phyloP scores from a whole-genome alignment of 2,113 vertebrate genomes.

The Acrocephalus kingi region DNA sequence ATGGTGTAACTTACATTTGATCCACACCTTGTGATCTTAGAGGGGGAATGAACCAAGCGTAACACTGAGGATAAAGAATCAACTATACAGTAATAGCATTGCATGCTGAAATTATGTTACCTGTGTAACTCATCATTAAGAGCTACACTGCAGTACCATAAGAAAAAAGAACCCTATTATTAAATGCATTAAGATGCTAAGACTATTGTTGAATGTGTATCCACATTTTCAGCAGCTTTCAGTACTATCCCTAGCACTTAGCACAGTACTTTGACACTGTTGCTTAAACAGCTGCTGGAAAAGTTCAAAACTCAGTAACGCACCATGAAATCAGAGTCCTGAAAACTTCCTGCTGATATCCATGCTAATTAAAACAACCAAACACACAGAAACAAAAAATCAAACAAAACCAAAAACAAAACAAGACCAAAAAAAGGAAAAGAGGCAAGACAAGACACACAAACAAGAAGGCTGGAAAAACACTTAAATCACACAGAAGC shows the following conservation, averaged over 20 bases:
- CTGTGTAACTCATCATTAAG: background rate
- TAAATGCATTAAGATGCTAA: background rate
- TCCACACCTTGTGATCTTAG: background rate
- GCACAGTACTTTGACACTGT: background rate
- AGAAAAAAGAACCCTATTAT: background rate
- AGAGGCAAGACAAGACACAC: background rate
- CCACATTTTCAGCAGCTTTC: background rate
- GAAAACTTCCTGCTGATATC: background rate
- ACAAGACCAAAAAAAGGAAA: background rate
- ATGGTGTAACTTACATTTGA: background rate
- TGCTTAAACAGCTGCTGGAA: background rate
- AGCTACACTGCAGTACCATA: background rate
- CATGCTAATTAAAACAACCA: background rate
- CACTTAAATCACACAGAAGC: background rate
- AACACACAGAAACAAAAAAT: background rate
- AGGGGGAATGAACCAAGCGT: background rate
- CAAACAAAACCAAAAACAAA: background rate
- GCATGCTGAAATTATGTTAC: background rate
- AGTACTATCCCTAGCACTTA: background rate
- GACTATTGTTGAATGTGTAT: background rate
- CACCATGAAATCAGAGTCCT: background rate
- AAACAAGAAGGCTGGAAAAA: background rate
- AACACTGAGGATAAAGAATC: background rate
- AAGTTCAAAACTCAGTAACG: background rate
- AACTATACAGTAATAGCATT: background rate